phyloP scores from a whole-genome alignment of 2,797 vertebrate species.

The Melanotaenia nigrans region DNA sequence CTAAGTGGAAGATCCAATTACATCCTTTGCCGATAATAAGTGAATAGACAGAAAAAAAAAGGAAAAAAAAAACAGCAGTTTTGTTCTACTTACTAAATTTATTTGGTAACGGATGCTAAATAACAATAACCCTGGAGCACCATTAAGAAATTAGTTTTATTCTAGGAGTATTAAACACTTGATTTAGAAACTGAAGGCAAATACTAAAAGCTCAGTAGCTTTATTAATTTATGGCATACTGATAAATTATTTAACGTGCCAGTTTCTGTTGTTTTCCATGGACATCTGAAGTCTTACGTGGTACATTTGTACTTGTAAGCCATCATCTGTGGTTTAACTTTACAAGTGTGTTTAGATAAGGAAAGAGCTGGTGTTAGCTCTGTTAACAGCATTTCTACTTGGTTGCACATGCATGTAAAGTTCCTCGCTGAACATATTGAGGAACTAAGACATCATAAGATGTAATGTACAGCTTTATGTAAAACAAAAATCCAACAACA shows the following conservation, averaged over 20 bases:
- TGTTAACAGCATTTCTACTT: too few relatives aligned
- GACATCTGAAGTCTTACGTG: not conserved
- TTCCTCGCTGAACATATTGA: too few relatives aligned
- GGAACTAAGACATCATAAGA: too few relatives aligned
- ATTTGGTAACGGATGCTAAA: not conserved
- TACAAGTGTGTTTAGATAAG: too few relatives aligned
- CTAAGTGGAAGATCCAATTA: not conserved
- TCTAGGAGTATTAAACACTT: not conserved
- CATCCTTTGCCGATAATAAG: slow-evolving; percentile 18
- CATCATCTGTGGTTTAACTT: not conserved
- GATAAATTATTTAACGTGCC: not conserved
- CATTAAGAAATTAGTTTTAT: not conserved
- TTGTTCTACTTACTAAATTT: not conserved
- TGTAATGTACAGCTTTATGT: too few relatives aligned
- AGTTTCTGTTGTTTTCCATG: not conserved
- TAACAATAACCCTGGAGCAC: not conserved
- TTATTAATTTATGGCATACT: not conserved
- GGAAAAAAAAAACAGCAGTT: not conserved
- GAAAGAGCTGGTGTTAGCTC: not conserved
- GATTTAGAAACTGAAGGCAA: not conserved
- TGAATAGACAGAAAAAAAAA: not conserved
- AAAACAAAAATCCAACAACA: too few relatives aligned
- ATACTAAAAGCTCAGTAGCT: not conserved
- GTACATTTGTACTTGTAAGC: not conserved
- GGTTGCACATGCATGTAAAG: too few relatives aligned